Percentiles rank a stretch among this genome's conserved stretches.
phyloP scores from a whole-genome alignment of 1,140 invertebrate genomes.

The Elymnias hypermnestra region DNA sequence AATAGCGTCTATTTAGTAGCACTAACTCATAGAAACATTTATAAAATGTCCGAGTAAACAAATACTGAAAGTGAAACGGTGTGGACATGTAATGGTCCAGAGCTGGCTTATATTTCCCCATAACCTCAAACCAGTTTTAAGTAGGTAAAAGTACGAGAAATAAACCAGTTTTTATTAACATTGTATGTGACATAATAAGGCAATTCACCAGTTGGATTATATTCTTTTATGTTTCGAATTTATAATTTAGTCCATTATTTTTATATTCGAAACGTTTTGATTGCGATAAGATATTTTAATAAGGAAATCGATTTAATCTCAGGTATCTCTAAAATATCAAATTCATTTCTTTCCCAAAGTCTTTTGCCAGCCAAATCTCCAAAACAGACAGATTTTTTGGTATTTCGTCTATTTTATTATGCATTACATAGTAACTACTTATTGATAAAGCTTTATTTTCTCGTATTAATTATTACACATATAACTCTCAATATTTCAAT shows the following conservation, averaged over 20 bases:
- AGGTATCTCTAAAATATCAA: too few species aligned
- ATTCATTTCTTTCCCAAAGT: too few species aligned
- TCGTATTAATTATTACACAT: too few species aligned
- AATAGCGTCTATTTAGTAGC: not conserved
- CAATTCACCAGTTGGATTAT: slow-evolving; percentile 2
- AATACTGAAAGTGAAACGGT: slow-evolving; percentile 3
- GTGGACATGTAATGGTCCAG: slow-evolving; percentile 1
- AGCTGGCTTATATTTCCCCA: not conserved
- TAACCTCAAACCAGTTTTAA: slow-evolving; percentile 8
- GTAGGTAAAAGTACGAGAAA: slow-evolving; percentile 7
- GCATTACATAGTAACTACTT: too few species aligned
- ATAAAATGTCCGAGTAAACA: not conserved
- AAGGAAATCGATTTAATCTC: too few species aligned
- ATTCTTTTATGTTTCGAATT: not conserved
- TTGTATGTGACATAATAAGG: slow-evolving; percentile 2
- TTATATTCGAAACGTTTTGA: not conserved
- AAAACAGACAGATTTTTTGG: too few species aligned
- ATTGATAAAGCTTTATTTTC: too few species aligned
- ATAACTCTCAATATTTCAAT: too few species aligned
- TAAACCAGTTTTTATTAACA: slow-evolving; percentile 1
- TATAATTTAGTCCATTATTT: not conserved
- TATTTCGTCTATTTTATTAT: too few species aligned
- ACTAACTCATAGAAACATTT: not conserved
- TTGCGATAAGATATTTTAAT: not conserved
- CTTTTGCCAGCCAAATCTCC: too few species aligned